Base-by-base conservation (phyloP, 2,888 invertebrate genomes). In the Mechanitis mazaeus region DNA sequence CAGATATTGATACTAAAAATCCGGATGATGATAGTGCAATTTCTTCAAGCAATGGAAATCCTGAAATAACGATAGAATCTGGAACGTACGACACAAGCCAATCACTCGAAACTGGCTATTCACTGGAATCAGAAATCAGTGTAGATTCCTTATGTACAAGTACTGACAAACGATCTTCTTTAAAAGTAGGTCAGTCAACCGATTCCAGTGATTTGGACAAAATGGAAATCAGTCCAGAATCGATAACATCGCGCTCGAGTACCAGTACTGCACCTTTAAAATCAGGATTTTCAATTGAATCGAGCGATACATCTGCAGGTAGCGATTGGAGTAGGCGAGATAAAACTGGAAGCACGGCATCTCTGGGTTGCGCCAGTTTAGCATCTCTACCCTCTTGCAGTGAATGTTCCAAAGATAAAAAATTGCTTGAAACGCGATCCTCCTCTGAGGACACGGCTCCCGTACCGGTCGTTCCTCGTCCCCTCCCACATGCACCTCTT, bases 121-220 rank as follows among this genome's bases (percentile, higher is more conserved):
- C 91, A 2, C 75, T 91, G 61, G 91, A 91, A 71, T 91, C 91
- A 0, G 91, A 91, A 85, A 92, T 92, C 67, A 92, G 92, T 68
- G 85, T 91, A 20, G 91, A 92, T 71, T 92, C 92, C 11, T 80
- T 92, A 63, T 89, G 91, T 65, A 92, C 91, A 1, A 89, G 84
- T 63, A 89, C 89, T 4, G 92, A 92, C 67, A 91, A 92, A 65
- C 83, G 92, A 53, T 92, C 91, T 0, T 93, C 93, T 6, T 79
- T 93, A 54, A 92, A 92, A 74, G 92, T 92, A 2, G 92, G 93
- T 0, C 92, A 93, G 66, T 94, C 94, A 0, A 91, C 93, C 9
- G 94, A 94, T 72, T 94, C 94, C 0, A 93, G 93, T 70, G 94
- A 94, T 67, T 90, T 93, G 35, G 92, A 91, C 58, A 92, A 91